Evolutionary conservation across 2,113 vertebrate species (phyloP).

Genomic region (Eudyptes chrysolophus): DNA sequence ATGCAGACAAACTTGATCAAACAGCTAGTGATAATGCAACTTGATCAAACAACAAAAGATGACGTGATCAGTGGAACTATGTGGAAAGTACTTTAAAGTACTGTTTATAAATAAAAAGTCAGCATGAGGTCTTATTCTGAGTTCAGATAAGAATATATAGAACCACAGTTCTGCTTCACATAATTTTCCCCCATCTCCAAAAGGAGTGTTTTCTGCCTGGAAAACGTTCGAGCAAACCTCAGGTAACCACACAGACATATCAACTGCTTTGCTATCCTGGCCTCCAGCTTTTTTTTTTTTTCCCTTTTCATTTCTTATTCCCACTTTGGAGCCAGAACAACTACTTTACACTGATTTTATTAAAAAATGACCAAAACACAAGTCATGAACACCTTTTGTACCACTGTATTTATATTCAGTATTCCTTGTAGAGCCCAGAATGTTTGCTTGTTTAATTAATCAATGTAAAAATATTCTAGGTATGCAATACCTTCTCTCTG

Average conservation of each 20-base stretch:
- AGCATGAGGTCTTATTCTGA: background rate
- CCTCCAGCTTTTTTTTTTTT: fast-evolving
- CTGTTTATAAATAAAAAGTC: background rate
- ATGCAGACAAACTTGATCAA: background rate
- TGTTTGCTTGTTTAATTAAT: background rate
- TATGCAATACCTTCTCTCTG: background rate
- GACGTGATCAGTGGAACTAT: background rate
- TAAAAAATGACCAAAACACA: background rate
- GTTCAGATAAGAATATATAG: background rate
- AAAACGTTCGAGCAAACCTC: background rate
- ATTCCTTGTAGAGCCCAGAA: background rate
- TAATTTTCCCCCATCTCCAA: background rate
- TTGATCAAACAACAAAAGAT: background rate
- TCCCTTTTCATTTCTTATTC: fast-evolving
- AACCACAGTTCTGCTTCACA: background rate
- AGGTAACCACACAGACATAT: background rate
- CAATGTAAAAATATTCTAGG: background rate
- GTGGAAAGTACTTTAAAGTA: background rate
- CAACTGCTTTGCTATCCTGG: background rate
- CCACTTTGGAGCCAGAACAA: background rate
- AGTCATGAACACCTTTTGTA: background rate
- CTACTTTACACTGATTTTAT: background rate
- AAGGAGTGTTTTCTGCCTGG: background rate
- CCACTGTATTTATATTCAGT: background rate
- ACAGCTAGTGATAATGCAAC: background rate